Percentiles rank a stretch among this genome's conserved stretches.
Evolutionary conservation across 1,140 invertebrate genomes (phyloP).

Genomic region (Diplogasteroides magnus): DNA sequence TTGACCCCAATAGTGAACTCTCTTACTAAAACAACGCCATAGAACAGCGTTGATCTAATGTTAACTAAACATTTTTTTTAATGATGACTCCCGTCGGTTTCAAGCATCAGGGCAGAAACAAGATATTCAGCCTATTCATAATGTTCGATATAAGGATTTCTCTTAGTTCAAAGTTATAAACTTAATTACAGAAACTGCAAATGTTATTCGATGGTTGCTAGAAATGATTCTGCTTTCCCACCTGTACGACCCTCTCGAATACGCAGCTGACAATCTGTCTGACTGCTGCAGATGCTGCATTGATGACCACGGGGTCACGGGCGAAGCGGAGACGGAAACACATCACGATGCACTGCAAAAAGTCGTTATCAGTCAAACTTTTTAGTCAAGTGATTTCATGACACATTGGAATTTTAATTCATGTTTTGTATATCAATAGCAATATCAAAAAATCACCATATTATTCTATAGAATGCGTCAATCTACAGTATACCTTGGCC

Average conservation of each 20-base stretch:
- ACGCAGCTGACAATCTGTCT: constrained; percentile 90
- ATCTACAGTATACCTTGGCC: not conserved
- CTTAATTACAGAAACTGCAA: not conserved
- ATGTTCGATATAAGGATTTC: not conserved
- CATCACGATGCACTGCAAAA: constrained; percentile 78
- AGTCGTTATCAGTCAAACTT: not conserved
- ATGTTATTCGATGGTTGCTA: not conserved
- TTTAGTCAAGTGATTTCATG: not conserved
- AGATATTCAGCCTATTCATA: not conserved
- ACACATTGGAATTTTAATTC: too few species aligned
- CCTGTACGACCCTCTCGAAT: constrained; percentile 81
- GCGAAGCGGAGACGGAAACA: constrained; percentile 90
- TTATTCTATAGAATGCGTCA: too few species aligned
- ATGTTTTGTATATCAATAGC: too few species aligned
- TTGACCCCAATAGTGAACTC: not conserved
- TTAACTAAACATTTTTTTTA: not conserved
- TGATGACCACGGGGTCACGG: constrained; percentile 85
- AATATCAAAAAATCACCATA: too few species aligned
- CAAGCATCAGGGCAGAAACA: not conserved
- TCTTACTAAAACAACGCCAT: too few species aligned
- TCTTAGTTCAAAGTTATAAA: not conserved
- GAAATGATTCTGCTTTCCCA: too few species aligned
- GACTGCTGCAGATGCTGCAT: constrained; percentile 92
- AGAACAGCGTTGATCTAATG: not conserved
- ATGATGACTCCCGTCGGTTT: too few species aligned